Evolutionary conservation across 2,797 vertebrate genomes (phyloP), one percentile per base, ranked within the genome.

Genomic region (Tachyglossus aculeatus): DNA sequence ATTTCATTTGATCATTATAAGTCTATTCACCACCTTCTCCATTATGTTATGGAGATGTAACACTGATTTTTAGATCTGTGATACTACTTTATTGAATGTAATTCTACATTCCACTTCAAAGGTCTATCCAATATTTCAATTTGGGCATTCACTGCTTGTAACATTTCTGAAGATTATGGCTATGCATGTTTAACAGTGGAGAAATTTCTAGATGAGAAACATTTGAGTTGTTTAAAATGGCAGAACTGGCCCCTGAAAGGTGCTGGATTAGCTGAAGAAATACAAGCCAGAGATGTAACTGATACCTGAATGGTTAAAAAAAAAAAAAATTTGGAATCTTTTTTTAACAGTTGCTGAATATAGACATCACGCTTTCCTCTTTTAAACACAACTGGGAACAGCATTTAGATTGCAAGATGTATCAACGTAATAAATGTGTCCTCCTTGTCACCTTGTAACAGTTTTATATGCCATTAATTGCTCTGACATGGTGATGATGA

Each of bases 381-480:
- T 76, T 24, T 19, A 38, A 74, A 38, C 25, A 38, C 37, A 67
- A 22, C 68, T 39, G 40, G 66, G 39, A 77, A 22, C 32, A 60
- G 60, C 29, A 15, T 45, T 19, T 3, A 4, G 5, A 21, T 34
- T 56, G 24, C 45, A 19, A 41, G 74, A 39, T 67, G 29, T 7
- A 22, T 45, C 40, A 41, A 50, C 27, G n/a, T n/a, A 8, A 70
- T 45, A 37, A 68, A 22, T 1, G 1, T 70, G 72, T 78, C 58
- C 77, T 63, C 48, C 47, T 2, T 73, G 68, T 71, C 52, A 84
- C 67, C 38, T 50, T 34, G 15, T 33, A 58, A 74, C 32, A 33
- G 25, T 67, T 88, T 80, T 70, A 51, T 52, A 3, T 82, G 73
- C 44, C 62, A 44, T 70, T 66, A 41, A 40, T 78, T 82, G 81